Evolutionary conservation across 1,140 invertebrate genomes (phyloP).

Genomic region (Heliconius congener): DNA sequence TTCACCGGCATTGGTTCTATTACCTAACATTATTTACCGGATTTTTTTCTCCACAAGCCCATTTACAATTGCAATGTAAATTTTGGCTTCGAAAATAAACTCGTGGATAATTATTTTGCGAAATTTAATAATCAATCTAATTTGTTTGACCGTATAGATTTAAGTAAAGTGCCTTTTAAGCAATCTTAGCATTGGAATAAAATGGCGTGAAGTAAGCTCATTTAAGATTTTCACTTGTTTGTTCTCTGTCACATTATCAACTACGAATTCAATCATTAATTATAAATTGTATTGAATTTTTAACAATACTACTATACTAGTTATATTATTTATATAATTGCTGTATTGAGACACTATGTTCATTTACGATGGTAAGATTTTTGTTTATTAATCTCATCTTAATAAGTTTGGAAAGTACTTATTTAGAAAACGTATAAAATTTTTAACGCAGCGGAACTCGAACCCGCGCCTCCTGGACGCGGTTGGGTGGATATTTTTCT

Average conservation of each 20-base stretch:
- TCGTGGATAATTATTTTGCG: conserved; percentile 56
- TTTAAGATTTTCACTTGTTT: conserved; percentile 35
- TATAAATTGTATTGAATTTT: background rate
- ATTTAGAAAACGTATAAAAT: too few relatives aligned
- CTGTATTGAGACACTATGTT: too few relatives aligned
- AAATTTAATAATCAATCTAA: conserved; percentile 57
- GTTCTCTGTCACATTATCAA: conserved; percentile 15
- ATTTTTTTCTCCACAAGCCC: conserved; percentile 59
- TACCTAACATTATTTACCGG: conserved; percentile 68
- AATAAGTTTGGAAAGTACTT: too few relatives aligned
- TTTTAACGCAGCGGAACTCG: too few relatives aligned
- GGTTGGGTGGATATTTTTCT: too few relatives aligned
- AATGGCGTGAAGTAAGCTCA: conserved; percentile 41
- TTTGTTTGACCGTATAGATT: conserved; percentile 45
- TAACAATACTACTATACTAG: background rate
- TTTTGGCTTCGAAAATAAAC: conserved; percentile 55
- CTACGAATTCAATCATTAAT: background rate
- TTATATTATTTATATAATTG: too few relatives aligned
- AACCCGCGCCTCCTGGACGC: too few relatives aligned
- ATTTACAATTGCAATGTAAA: conserved; percentile 56
- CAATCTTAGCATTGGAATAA: conserved; percentile 47
- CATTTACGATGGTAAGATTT: too few relatives aligned
- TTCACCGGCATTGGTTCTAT: conserved; percentile 75
- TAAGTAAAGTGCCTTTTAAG: conserved; percentile 33
- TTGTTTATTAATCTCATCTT: too few relatives aligned